These are phyloP conservation scores for Agrotis ipsilon DNA, from an alignment of 2,888 invertebrate genomes.

Conservation along the genomic window DNA sequence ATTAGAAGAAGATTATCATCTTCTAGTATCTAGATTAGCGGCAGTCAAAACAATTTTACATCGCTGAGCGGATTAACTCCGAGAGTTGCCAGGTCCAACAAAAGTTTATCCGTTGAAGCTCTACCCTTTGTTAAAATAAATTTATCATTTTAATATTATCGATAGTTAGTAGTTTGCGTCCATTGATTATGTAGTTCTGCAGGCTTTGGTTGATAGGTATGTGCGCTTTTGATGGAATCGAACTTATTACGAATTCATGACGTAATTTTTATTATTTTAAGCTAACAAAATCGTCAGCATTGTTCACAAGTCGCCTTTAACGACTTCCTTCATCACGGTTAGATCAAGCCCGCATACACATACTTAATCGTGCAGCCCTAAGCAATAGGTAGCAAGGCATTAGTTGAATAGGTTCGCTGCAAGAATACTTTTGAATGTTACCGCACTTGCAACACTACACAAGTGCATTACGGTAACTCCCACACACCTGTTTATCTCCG, in stretches of 20 bases:
- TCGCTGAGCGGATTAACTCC: slow-evolving; percentile 24
- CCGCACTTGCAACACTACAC: slow-evolving; percentile 42
- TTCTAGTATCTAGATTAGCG: slow-evolving; percentile 47
- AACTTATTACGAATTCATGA: too few species aligned
- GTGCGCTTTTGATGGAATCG: too few species aligned
- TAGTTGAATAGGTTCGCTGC: slow-evolving; percentile 6
- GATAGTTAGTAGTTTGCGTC: background rate
- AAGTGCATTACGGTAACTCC: slow-evolving; percentile 68
- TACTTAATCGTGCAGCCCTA: background rate
- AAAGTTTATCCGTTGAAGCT: slow-evolving; percentile 42
- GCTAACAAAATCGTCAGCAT: too few species aligned
- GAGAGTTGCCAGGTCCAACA: slow-evolving; percentile 20
- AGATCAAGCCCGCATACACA: too few species aligned
- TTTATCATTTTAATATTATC: slow-evolving; percentile 4
- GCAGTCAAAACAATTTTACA: slow-evolving; percentile 49
- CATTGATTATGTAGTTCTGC: background rate
- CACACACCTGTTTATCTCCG: slow-evolving; percentile 83
- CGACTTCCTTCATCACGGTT: background rate
- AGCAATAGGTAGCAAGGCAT: background rate
- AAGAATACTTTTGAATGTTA: background rate
- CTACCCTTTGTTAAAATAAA: slow-evolving; percentile 18
- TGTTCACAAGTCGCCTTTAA: background rate
- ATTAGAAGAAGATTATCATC: slow-evolving; percentile 42
- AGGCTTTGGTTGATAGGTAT: background rate
- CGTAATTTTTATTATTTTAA: too few species aligned